phyloP scores from a whole-genome alignment of 2,888 invertebrate species.

The Chaetogeoica ovagalla region DNA sequence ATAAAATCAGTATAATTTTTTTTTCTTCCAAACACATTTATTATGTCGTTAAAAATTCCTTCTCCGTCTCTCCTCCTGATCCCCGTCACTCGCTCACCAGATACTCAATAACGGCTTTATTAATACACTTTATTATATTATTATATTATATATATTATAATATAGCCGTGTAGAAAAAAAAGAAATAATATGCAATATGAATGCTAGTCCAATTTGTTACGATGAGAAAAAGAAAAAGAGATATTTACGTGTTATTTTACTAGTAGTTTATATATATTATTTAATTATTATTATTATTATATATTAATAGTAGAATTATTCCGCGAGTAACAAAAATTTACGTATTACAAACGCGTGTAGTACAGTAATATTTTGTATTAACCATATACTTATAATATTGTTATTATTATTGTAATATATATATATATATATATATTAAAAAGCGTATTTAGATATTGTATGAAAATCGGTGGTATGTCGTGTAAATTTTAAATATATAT shows the following conservation, averaged over 20 bases:
- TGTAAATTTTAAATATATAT: too few relatives aligned
- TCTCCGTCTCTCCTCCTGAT: too few relatives aligned
- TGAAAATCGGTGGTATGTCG: too few relatives aligned
- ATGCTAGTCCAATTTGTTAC: conserved; percentile 51
- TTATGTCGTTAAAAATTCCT: too few relatives aligned
- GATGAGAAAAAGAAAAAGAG: conserved; percentile 38
- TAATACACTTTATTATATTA: neutral
- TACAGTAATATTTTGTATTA: too few relatives aligned
- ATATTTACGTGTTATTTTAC: conserved; percentile 45
- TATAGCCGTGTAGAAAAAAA: conserved; percentile 36
- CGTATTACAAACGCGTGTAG: too few relatives aligned
- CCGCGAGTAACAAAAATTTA: too few relatives aligned
- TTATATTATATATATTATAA: conserved; percentile 2
- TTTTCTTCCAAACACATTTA: too few relatives aligned
- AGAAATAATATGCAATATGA: conserved; percentile 40
- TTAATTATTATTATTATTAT: conserved; percentile 21
- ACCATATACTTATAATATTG: too few relatives aligned
- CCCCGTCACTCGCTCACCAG: conserved; percentile 21
- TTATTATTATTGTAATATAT: neutral
- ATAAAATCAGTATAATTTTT: too few relatives aligned
- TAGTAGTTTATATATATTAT: neutral
- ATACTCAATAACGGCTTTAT: conserved; percentile 40
- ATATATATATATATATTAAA: neutral
- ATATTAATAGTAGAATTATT: neutral
- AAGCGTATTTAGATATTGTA: conserved; percentile 17